These are phyloP conservation scores for Andrena bucephala DNA, from an alignment of 2,888 invertebrate species.

Conservation along the genomic window DNA sequence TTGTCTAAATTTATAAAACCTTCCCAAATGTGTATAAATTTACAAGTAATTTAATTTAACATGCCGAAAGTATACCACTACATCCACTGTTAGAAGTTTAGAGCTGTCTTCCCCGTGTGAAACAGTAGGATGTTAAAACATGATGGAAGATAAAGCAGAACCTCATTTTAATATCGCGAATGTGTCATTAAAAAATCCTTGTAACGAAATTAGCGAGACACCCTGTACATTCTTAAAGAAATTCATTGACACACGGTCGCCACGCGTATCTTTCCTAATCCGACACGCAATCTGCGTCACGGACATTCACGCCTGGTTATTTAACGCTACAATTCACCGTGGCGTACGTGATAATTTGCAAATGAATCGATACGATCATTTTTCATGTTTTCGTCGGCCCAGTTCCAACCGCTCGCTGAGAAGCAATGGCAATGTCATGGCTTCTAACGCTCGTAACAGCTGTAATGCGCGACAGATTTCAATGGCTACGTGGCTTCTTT, in stretches of 20 bases:
- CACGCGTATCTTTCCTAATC: slow-evolving; percentile 54
- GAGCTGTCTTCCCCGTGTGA: too few species aligned
- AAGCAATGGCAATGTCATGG: neutral
- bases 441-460: neutral
- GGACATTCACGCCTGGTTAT: slow-evolving; percentile 39
- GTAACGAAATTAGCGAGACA: too few species aligned
- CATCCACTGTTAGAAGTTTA: too few species aligned
- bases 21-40: too few species aligned
- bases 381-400: slow-evolving; percentile 38
- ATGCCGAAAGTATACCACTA: too few species aligned
- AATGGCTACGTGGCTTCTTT: slow-evolving; percentile 40
- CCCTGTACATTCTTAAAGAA: slow-evolving; percentile 19
- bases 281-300: slow-evolving; percentile 36
- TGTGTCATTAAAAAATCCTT: too few species aligned
- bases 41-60: too few species aligned
- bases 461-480: slow-evolving; percentile 25
- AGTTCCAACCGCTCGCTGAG: neutral
- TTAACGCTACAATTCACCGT: slow-evolving; percentile 46
- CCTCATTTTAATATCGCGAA: too few species aligned
- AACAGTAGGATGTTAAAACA: too few species aligned
- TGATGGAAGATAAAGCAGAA: too few species aligned
- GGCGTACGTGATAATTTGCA: slow-evolving; percentile 56
- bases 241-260: slow-evolving; percentile 49
- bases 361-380: slow-evolving; percentile 60
- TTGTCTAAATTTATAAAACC: too few species aligned